Evolutionary conservation across 2,888 invertebrate species (phyloP).

Genomic region (Rotaria socialis): DNA sequence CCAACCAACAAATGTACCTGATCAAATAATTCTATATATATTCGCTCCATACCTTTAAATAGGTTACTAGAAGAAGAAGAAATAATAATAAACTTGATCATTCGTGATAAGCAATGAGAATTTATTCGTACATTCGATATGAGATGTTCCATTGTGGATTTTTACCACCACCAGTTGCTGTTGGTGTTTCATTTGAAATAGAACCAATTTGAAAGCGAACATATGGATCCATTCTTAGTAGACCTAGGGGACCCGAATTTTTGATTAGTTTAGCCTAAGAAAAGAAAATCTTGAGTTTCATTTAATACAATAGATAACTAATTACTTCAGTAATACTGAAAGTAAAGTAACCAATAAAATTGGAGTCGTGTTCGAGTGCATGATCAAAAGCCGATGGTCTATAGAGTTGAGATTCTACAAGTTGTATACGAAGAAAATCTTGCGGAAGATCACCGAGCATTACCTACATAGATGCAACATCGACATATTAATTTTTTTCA

Average conservation of each 20-base stretch:
- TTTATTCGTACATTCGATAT: constrained; percentile 72
- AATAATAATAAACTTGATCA: too few species aligned
- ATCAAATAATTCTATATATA: constrained; percentile 89
- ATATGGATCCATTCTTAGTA: constrained; percentile 92
- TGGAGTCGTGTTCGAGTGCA: not conserved
- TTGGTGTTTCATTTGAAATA: constrained; percentile 88
- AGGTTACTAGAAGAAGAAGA: constrained; percentile 66
- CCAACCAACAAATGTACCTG: constrained; percentile 63
- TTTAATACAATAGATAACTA: not conserved
- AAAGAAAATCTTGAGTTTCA: not conserved
- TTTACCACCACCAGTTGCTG: constrained; percentile 86
- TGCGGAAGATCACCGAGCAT: constrained; percentile 74
- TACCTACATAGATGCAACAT: constrained; percentile 59
- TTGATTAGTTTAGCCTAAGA: constrained; percentile 77
- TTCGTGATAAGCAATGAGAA: too few species aligned
- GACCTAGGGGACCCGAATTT: constrained; percentile 76
- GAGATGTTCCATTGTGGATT: constrained; percentile 92
- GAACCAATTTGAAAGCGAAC: constrained; percentile 85
- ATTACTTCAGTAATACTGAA: not conserved
- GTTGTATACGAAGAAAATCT: constrained; percentile 68
- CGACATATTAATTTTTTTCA: not conserved
- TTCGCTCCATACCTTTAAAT: constrained; percentile 78
- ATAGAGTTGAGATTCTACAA: constrained; percentile 47
- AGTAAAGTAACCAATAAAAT: constrained; percentile 27
- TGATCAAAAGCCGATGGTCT: too few species aligned